These are phyloP conservation scores for Brenthis daphne DNA, from an alignment of 2,888 invertebrate genomes.

Conservation along the genomic window DNA sequence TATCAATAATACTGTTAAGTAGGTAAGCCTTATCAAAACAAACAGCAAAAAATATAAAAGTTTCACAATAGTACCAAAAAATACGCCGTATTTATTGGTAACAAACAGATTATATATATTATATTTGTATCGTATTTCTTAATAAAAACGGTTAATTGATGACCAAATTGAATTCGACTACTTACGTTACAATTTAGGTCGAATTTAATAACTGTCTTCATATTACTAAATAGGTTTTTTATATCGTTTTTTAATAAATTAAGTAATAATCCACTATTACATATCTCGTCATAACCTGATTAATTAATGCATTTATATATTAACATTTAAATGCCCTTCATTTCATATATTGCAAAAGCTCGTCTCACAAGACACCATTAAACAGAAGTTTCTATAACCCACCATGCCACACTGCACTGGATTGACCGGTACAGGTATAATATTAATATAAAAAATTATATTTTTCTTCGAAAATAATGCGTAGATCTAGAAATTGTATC, in stretches of 20 bases:
- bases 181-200: constrained; percentile 16
- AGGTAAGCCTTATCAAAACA: neutral
- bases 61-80: neutral
- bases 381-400: neutral
- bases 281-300: constrained; percentile 34
- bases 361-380: constrained; percentile 3
- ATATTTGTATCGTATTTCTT: constrained; percentile 7
- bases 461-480: neutral
- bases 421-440: constrained; percentile 12
- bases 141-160: constrained; percentile 18
- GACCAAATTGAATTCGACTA: constrained; percentile 11
- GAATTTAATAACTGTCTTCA: constrained; percentile 6
- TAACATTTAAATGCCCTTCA: constrained; percentile 2
- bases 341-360: constrained; percentile 8
- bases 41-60: constrained; percentile 10
- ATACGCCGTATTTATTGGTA: neutral
- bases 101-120: neutral
- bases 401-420: constrained; percentile 10
- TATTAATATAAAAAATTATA: neutral
- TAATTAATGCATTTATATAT: constrained; percentile 32
- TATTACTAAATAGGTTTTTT: constrained; percentile 28
- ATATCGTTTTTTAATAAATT: constrained; percentile 27
- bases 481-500: constrained; percentile 1
- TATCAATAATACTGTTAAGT: no score
- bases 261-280: constrained; percentile 29